Evolutionary conservation across 2,888 invertebrate genomes (phyloP), one percentile per base, ranked within the genome.

Genomic region (Rambutsinella grinnellia): DNA sequence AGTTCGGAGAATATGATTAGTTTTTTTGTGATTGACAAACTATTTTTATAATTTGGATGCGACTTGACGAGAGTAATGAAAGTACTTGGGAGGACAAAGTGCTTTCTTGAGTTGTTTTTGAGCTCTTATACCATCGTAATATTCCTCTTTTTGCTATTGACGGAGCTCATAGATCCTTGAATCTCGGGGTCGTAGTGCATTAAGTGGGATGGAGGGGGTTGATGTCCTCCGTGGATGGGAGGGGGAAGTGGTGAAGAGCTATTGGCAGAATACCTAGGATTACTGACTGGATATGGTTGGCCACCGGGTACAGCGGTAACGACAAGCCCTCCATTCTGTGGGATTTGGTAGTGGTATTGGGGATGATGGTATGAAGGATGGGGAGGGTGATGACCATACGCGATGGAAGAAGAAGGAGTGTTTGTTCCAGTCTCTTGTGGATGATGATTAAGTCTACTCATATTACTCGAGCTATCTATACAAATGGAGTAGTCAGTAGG

Each of bases 41-140:
- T 10, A 44, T 44, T 44, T 44, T 10, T 13, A 10, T 44, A 10
- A 44, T 6, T 44, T 44, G 8, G 6, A 44, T 13, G 44, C 6
- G 13, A 44, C 13, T 10, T 44, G 6, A 44, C 8, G 44, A 13
- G 44, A 44, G 13, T 10, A 13, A 10, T 44, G 13, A 44, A 13
- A 44, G 8, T 44, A 10, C 13, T 44, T 44, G 44, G 6, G 44
- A 13, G 44, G 13, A 13, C 44, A 10, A 10, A 10, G 8, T 44
- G 8, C 44, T 44, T 44, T 44, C 44, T 44, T 44, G 6, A 6
- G 6, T 44, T n/a, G n/a, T n/a, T n/a, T n/a, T n/a, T n/a, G n/a
- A n/a, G n/a, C 5, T 56, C 56, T 68, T 84, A 90, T 79, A 90
- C 90, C 90, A 90, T 90, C 47, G 90, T 90, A 36, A 90, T 89